These are phyloP conservation scores for Pseudoips prasinana DNA, from an alignment of 2,888 invertebrate species.

Conservation along the genomic window DNA sequence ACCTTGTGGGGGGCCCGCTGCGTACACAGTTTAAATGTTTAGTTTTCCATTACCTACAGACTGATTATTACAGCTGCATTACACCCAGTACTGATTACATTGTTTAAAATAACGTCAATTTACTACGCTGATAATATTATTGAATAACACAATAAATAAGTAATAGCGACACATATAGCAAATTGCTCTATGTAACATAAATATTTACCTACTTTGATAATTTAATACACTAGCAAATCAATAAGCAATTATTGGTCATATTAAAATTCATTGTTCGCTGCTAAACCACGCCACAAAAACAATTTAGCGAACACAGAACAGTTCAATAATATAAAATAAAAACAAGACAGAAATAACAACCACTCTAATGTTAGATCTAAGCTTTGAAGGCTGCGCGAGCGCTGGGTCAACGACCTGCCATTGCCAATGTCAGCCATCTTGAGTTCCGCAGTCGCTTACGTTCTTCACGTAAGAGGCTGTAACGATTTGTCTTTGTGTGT, in stretches of 20 bases:
- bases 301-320: slow-evolving; percentile 40
- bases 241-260: too few species aligned
- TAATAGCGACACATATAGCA: too few species aligned
- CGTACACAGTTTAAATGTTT: too few species aligned
- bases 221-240: too few species aligned
- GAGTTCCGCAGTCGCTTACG: slow-evolving; percentile 81
- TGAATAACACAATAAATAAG: slow-evolving; percentile 18
- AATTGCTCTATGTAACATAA: too few species aligned
- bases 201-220: too few species aligned
- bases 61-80: too few species aligned
- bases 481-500: slow-evolving; percentile 66
- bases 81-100: slow-evolving; percentile 27
- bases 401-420: slow-evolving; percentile 73
- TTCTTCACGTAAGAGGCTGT: slow-evolving; percentile 81
- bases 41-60: too few species aligned
- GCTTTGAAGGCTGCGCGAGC: slow-evolving; percentile 78
- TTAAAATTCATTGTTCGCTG: too few species aligned
- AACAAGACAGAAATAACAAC: slow-evolving; percentile 70
- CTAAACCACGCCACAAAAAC: too few species aligned
- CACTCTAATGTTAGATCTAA: slow-evolving; percentile 79
- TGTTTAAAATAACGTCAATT: slow-evolving; percentile 27
- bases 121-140: slow-evolving; percentile 33
- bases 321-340: slow-evolving; percentile 50
- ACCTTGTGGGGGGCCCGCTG: too few species aligned
- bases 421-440: slow-evolving; percentile 83